These are phyloP conservation scores for Papilio dardanus DNA, from an alignment of 1,140 invertebrate genomes.

Conservation along the genomic window DNA sequence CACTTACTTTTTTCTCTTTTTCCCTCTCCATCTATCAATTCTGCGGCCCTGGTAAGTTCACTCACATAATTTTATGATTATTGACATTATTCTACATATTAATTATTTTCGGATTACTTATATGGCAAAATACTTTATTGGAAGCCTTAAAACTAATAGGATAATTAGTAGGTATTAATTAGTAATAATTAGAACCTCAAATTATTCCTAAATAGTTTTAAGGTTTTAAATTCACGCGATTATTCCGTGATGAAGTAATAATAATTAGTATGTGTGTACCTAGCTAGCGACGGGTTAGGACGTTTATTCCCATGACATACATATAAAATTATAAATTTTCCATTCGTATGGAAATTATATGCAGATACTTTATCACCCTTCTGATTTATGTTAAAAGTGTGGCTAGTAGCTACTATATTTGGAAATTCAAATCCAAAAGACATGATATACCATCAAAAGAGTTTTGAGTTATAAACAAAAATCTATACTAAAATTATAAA, in stretches of 20 bases:
- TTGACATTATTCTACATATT: too few relatives aligned
- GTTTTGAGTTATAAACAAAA: too few relatives aligned
- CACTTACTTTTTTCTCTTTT: background rate
- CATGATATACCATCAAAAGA: too few relatives aligned
- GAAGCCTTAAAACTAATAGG: too few relatives aligned
- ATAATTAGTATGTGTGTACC: background rate
- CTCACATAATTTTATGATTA: background rate
- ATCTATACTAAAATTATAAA: too few relatives aligned
- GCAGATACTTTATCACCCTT: constrained; percentile 2
- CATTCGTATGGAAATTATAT: background rate
- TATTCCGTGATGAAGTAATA: background rate
- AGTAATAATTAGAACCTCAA: too few relatives aligned
- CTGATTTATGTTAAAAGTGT: background rate
- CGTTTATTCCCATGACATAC: constrained; percentile 8
- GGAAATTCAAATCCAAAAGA: background rate
- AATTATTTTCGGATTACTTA: too few relatives aligned
- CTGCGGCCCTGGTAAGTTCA: background rate
- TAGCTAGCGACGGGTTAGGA: background rate
- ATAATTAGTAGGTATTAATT: too few relatives aligned
- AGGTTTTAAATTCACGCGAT: too few relatives aligned
- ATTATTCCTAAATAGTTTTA: too few relatives aligned
- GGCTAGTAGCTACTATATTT: background rate
- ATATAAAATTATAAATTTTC: constrained; percentile 1
- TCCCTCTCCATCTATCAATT: background rate
- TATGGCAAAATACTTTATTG: too few relatives aligned